Evolutionary conservation across 2,113 vertebrate genomes (phyloP).

Genomic region (Pimephales promelas): DNA sequence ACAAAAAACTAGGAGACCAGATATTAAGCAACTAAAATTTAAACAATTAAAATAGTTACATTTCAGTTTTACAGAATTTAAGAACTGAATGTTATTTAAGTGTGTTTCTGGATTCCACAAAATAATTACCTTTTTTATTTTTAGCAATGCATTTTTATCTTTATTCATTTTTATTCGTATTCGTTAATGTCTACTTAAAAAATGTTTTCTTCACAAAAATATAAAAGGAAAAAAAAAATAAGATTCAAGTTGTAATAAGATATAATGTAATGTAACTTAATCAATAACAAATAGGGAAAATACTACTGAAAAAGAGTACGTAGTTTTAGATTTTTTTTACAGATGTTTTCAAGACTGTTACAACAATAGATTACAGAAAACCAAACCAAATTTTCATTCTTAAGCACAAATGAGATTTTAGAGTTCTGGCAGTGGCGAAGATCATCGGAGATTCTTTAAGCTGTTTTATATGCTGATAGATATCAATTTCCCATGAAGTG

Average conservation of each 20-base stretch:
- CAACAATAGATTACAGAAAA: neutral
- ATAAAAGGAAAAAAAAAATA: too few species aligned
- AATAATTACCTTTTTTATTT: neutral
- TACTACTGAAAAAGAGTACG: neutral
- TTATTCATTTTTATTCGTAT: neutral
- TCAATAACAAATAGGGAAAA: neutral
- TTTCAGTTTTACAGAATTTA: too few species aligned
- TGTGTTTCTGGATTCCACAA: neutral
- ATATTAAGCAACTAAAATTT: too few species aligned
- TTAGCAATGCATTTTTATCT: neutral
- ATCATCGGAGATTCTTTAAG: constrained; percentile 1
- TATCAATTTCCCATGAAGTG: constrained; percentile 5
- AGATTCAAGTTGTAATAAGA: too few species aligned
- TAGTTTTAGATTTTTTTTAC: neutral
- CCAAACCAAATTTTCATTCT: too few species aligned
- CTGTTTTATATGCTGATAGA: neutral
- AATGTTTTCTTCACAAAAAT: too few species aligned
- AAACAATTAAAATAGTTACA: too few species aligned
- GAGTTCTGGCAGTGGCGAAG: neutral
- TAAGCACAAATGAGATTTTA: neutral
- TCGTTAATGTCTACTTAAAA: too few species aligned
- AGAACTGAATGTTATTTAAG: too few species aligned
- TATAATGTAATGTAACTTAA: too few species aligned
- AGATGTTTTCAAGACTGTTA: neutral
- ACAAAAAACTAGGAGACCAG: too few species aligned